Percentiles rank a stretch among this genome's conserved stretches.
These are phyloP conservation scores for Rattus rattus DNA, from an alignment of 2,113 vertebrate species.

Conservation along the genomic window DNA sequence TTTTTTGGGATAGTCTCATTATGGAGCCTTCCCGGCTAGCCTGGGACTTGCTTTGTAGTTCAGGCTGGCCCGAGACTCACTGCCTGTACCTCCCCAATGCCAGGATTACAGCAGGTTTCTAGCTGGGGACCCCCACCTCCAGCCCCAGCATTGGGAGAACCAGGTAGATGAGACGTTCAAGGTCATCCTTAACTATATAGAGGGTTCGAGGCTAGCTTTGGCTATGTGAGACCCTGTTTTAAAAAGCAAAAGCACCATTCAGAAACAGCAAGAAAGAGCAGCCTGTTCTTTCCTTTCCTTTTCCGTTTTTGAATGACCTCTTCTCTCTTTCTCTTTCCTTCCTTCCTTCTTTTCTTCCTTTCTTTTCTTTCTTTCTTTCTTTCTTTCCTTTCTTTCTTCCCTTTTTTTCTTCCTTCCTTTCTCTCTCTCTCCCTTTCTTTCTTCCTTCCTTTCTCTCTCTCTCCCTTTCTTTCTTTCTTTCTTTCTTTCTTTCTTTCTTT, in stretches of 20 bases:
- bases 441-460: no score
- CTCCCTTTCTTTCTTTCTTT: no score
- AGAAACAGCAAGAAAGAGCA: no score
- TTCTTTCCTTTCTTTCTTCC: no score
- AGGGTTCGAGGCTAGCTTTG: neutral
- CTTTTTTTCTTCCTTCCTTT: neutral
- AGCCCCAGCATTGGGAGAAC: neutral
- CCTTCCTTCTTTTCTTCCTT: no score
- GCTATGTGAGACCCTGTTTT: neutral
- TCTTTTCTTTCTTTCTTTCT: neutral
- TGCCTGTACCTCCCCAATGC: neutral
- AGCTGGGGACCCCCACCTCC: neutral
- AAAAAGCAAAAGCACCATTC: neutral
- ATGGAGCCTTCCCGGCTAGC: neutral
- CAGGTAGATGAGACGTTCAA: neutral
- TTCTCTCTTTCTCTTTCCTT: no score
- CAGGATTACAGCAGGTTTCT: neutral
- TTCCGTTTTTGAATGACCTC: no score
- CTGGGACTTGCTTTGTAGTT: neutral
- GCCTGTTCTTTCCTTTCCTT: no score
- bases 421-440: no score
- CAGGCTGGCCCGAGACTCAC: neutral
- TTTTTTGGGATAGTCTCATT: neutral
- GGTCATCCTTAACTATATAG: neutral
- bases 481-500: neutral